A percentile compares a stretch with the other conserved stretches of the same genome.
phyloP scores from a whole-genome alignment of 2,797 vertebrate genomes.

The Synanceia verrucosa region DNA sequence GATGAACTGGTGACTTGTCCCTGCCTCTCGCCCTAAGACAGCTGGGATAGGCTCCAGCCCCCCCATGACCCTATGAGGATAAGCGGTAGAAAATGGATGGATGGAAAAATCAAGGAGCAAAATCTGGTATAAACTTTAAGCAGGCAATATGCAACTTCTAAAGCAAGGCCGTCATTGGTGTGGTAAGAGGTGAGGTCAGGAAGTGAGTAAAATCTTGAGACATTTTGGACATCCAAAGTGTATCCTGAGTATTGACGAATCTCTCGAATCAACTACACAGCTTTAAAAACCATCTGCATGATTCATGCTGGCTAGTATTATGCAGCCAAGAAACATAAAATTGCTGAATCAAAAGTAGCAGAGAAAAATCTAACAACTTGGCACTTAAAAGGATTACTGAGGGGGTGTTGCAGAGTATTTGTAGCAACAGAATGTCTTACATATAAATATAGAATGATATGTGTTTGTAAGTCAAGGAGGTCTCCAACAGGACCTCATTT shows the following conservation, averaged over 20 bases:
- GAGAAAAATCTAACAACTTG: conserved; percentile 10
- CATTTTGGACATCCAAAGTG: not conserved
- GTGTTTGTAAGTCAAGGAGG: conserved; percentile 1
- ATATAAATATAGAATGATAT: conserved; percentile 30
- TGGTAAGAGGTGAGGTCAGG: not conserved
- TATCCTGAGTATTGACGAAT: not conserved
- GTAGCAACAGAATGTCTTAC: conserved; percentile 34
- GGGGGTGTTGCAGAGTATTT: conserved; percentile 54
- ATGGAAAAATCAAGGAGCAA: no score
- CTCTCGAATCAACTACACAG: not conserved
- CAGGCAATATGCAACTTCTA: not conserved
- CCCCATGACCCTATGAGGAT: no score
- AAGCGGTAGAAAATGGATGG: no score
- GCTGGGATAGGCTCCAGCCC: no score
- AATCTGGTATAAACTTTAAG: not conserved
- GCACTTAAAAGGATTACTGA: conserved; percentile 25
- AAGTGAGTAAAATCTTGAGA: not conserved
- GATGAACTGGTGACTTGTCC: no score
- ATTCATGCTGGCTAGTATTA: not conserved
- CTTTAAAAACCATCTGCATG: not conserved
- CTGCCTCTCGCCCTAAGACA: no score
- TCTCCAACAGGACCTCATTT: conserved; percentile 7
- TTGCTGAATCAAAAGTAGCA: conserved; percentile 14
- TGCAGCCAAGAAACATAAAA: not conserved
- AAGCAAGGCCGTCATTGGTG: not conserved